Evolutionary conservation across 2,797 vertebrate species (phyloP).

Genomic region (Kryptopterus vitreolus): DNA sequence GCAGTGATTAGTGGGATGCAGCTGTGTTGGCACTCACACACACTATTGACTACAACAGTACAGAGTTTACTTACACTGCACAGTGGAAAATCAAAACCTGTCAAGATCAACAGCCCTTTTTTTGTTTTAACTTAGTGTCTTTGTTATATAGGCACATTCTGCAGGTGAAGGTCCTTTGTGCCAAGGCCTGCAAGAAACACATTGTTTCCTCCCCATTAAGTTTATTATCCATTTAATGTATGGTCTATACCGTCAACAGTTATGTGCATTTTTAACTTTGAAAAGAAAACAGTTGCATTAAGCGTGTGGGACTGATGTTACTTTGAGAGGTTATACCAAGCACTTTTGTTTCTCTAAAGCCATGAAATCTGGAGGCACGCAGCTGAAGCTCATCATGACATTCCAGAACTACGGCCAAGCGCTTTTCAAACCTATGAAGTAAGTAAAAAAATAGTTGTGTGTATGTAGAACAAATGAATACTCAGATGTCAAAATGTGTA

Average conservation of each 20-base stretch:
- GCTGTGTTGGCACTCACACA: constrained; percentile 8
- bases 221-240: neutral
- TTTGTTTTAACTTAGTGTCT: neutral
- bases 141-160: constrained; percentile 35
- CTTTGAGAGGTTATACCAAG: neutral
- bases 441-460: constrained; percentile 59
- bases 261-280: neutral
- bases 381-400: constrained; percentile 98
- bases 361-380: constrained; percentile 98
- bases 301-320: neutral
- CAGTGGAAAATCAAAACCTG: constrained; percentile 18
- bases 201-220: too few species aligned
- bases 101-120: constrained; percentile 8
- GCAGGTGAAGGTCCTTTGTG: neutral
- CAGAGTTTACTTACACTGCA: constrained; percentile 4
- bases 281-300: neutral
- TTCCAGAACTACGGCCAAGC: constrained; percentile 99
- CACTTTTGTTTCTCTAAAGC: constrained; percentile 69
- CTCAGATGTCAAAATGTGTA: neutral
- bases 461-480: neutral
- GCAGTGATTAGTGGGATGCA: constrained; percentile 20
- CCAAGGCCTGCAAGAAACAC: constrained; percentile 3
- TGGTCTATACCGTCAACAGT: neutral
- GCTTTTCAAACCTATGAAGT: constrained; percentile 81
- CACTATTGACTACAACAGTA: constrained; percentile 9